Evolutionary conservation across 2,888 invertebrate species (phyloP), one percentile per base, ranked within the genome.

Genomic region (Drosophila falleni): DNA sequence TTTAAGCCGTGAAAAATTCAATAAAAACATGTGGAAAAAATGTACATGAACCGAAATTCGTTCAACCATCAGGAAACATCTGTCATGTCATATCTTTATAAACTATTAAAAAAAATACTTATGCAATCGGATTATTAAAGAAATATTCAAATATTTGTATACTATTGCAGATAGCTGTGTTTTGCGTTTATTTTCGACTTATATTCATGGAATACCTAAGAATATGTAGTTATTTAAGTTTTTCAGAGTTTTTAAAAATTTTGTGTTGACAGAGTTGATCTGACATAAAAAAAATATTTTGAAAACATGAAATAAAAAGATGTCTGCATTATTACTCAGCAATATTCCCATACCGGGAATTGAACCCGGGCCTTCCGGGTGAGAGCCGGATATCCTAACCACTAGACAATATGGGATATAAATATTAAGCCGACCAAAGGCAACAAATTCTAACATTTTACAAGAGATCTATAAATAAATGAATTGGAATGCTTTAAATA

Each of bases 341-440:
- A n/a, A 5, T 33, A 0, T 91, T 96, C 96, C 96, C 96, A 96
- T 96, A 96, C 96, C 96, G 96, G 96, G 95, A 96, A 96, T 96
- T 95, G 96, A 96, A 96, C 96, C 95, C 95, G 96, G 95, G 96
- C 95, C 91, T 91, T 89, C 91, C 90, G 91, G 91, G 91, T 91
- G 91, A 91, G 90, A 91, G 89, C 91, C 91, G 91, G 91, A 90
- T 91, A 91, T 92, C 92, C 90, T 91, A 91, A 85, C 91, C 91
- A 91, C 92, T 92, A 92, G 91, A 91, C 91, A 89, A 91, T 92
- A 91, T 90, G 91, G 91, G 91, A 91, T 55, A 13, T 55, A 44
- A 5, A 0, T 0, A 6, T 0, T 0, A 0, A 0, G 4, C 5
- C 4, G 19, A 13, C 16, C 2, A 39, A 23, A 11, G 3, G 1